A percentile compares a stretch with the other conserved stretches of the same genome.
Conservation (phyloP, 2,888 invertebrate genomes). For the Ceraclea dissimilis region DNA sequence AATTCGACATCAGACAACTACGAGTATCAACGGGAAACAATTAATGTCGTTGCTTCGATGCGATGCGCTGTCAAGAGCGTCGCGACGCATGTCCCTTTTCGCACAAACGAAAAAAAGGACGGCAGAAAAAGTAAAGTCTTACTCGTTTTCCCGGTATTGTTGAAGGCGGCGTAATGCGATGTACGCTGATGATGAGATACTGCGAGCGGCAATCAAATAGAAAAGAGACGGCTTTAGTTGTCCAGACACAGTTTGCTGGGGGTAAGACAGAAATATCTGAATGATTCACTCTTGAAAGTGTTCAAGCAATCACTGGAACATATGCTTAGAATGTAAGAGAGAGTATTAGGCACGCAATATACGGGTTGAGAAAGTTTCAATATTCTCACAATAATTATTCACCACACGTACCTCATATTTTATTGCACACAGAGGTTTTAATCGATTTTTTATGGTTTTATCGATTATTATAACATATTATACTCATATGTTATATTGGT, state of each 20-base stretch:
- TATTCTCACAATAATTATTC: too few species aligned
- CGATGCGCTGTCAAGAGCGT: not conserved
- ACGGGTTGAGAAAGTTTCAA: too few species aligned
- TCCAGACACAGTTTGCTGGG: conserved; percentile 18
- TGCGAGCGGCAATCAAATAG: not conserved
- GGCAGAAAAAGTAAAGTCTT: conserved; percentile 2
- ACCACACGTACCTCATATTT: too few species aligned
- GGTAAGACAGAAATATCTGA: conserved; percentile 18
- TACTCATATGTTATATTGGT: too few species aligned
- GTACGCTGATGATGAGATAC: conserved; percentile 3
- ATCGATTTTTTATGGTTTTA: too few species aligned
- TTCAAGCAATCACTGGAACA: not conserved
- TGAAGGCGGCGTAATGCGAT: conserved; percentile 7
- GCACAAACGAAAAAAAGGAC: not conserved
- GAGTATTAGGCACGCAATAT: too few species aligned
- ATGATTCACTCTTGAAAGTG: conserved; percentile 12
- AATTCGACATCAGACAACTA: too few species aligned
- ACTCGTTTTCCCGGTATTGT: conserved; percentile 14
- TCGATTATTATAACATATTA: too few species aligned
- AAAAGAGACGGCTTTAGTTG: not conserved
- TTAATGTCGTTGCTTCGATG: not conserved
- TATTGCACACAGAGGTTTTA: too few species aligned
- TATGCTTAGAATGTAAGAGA: too few species aligned
- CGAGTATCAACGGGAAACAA: too few species aligned
- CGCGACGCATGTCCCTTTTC: conserved; percentile 5